phyloP scores from a whole-genome alignment of 2,113 vertebrate genomes.

The Upupa epops region DNA sequence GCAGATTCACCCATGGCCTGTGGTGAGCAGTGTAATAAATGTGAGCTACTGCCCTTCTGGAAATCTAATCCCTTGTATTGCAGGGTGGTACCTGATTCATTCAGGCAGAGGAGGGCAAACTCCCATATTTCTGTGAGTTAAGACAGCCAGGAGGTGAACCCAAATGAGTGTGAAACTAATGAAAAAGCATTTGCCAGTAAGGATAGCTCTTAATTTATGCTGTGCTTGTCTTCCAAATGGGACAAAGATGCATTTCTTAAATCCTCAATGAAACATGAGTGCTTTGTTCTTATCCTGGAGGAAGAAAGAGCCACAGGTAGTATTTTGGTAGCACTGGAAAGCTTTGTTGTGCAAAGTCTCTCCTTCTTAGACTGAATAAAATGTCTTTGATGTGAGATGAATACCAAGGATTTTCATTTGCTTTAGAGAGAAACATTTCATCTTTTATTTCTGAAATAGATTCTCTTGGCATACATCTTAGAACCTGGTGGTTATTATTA shows the following conservation, averaged over 20 bases:
- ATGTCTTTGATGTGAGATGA: neutral
- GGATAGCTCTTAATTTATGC: neutral
- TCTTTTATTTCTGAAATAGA: neutral
- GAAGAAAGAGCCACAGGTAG: neutral
- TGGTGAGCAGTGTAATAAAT: neutral
- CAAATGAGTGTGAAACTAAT: neutral
- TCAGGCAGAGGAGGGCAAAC: neutral
- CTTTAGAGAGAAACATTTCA: neutral
- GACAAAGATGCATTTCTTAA: neutral
- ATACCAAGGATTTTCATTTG: neutral
- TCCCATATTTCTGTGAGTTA: neutral
- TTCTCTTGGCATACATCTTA: neutral
- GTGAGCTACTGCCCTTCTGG: neutral
- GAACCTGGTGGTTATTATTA: neutral
- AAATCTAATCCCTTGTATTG: neutral
- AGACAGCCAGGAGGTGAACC: neutral
- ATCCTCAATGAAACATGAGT: neutral
- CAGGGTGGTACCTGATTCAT: neutral
- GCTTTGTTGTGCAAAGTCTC: neutral
- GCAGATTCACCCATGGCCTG: neutral
- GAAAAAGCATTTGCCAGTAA: neutral
- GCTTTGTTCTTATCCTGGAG: neutral
- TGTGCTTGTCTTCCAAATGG: neutral
- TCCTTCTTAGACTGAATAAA: neutral
- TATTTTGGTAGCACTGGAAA: neutral